phyloP scores from a whole-genome alignment of 2,113 vertebrate genomes.

The Cebus imitator region DNA sequence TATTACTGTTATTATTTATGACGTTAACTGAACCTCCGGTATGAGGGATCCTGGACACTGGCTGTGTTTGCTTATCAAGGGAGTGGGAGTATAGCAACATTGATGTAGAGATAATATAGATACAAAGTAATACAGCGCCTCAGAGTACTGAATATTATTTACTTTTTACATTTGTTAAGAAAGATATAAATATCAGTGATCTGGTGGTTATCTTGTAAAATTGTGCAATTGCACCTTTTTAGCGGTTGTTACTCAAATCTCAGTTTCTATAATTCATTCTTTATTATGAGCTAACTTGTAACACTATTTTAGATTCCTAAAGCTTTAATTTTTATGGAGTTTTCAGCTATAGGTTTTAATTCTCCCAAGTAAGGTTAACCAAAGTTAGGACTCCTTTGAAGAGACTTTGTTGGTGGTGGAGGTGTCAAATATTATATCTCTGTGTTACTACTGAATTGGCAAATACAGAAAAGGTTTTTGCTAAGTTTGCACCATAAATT shows the following conservation, averaged over 20 bases:
- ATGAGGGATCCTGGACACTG: neutral
- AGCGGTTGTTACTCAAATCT: constrained; percentile 8
- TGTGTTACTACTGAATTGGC: constrained; percentile 4
- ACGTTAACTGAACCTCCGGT: neutral
- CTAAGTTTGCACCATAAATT: constrained; percentile 14
- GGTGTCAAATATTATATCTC: constrained; percentile 28
- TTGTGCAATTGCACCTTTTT: neutral
- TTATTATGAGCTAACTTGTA: neutral
- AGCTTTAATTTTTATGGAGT: neutral
- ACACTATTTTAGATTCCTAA: neutral
- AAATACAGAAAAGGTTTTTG: constrained; percentile 11
- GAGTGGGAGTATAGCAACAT: constrained; percentile 22
- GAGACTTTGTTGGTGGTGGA: neutral
- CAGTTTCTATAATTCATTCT: constrained; percentile 19
- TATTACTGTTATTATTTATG: neutral
- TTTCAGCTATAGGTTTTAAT: constrained; percentile 38
- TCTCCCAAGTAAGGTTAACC: neutral
- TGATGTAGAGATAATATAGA: neutral
- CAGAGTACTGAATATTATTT: constrained; percentile 29
- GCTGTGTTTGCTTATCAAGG: neutral
- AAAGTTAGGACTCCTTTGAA: constrained; percentile 32
- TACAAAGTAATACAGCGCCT: constrained; percentile 35
- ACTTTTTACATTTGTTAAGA: constrained; percentile 5
- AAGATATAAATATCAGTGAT: constrained; percentile 55
- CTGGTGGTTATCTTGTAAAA: constrained; percentile 16